Evolutionary conservation across 2,113 vertebrate genomes (phyloP), one percentile per base, ranked within the genome.

Genomic region (Sakesphorus luctuosus): DNA sequence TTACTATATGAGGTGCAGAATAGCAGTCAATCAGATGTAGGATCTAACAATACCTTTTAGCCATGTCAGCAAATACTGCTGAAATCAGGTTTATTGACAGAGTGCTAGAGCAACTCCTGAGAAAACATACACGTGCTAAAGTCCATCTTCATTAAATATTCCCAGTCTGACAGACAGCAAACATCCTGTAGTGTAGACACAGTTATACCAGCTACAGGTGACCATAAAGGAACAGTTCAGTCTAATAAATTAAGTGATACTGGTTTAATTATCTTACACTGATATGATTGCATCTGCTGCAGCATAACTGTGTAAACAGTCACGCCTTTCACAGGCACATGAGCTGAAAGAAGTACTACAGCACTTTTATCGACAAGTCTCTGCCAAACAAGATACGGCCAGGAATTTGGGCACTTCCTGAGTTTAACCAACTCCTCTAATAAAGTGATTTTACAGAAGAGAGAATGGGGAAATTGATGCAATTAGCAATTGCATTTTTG

Each of bases 361-460:
- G 53, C 38, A 7, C 75, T 79, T 66, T 38, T 63, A 86, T 62
- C 81, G 43, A 10, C 36, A 53, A 72, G 53, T 38, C 88, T 76
- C 79, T 76, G 87, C 91, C 85, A 65, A 76, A 65, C 4, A 20
- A 95, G 76, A 81, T 74, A 84, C 0, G 2, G 72, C 52, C 2
- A 1, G 94, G 79, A 94, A 92, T 44, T 84, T 17, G 72, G 94
- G 43, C 65, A 89, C 85, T 96, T 93, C 86, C 90, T 80, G 95
- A 86, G 83, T 94, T 80, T 93, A 93, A 97, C 78, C 72, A 94
- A 18, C 78, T 91, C 75, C 38, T 76, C 75, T 91, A 93, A 96
- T 53, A 69, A 81, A 87, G 71, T 79, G 71, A 96, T 95, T 96
- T 96, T 91, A 87, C 84, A 85, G 89, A 69, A 91, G 82, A 83